phyloP scores from a whole-genome alignment of 2,113 vertebrate species.

The Opisthocomus hoazin region DNA sequence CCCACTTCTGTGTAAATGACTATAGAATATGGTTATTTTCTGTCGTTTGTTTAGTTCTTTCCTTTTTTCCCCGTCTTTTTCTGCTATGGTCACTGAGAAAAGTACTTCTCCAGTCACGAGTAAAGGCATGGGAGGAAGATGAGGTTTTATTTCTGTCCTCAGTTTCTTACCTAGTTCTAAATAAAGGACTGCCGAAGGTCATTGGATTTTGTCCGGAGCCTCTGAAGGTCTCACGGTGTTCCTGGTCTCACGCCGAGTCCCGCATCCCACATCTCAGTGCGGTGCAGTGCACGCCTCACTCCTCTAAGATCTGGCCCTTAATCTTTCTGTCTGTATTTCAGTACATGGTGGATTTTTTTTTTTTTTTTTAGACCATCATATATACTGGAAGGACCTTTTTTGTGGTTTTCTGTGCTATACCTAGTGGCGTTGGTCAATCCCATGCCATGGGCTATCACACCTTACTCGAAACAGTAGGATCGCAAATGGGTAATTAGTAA shows the following conservation, averaged over 20 bases:
- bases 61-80: not conserved
- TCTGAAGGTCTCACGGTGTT: not conserved
- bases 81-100: not conserved
- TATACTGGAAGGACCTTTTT: not conserved
- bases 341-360: no score
- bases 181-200: not conserved
- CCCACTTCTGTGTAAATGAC: not conserved
- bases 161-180: not conserved
- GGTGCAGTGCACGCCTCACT: not conserved
- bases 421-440: not conserved
- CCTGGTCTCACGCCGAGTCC: not conserved
- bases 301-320: not conserved
- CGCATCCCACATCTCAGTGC: not conserved
- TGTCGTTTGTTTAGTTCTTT: not conserved
- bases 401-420: not conserved
- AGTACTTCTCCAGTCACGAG: not conserved
- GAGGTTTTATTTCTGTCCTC: not conserved
- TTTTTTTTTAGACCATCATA: accelerated
- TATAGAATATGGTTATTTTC: not conserved
- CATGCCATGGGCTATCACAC: not conserved
- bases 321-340: not conserved
- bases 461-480: not conserved
- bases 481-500: not conserved
- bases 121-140: not conserved
- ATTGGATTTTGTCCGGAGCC: not conserved